Conservation (phyloP, 2,888 invertebrate genomes). For the Cantharis lateralis region DNA sequence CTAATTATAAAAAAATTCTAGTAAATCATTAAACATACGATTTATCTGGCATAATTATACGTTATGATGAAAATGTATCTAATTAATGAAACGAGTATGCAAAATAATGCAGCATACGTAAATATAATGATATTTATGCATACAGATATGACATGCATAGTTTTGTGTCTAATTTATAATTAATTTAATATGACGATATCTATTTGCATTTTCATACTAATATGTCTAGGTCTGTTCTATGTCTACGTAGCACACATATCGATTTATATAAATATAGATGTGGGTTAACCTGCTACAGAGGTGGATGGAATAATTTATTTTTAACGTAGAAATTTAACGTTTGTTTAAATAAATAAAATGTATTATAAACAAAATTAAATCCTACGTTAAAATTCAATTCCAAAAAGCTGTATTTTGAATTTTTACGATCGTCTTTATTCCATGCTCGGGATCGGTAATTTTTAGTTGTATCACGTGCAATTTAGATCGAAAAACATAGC, state of each 20-base stretch:
- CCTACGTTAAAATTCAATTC: not conserved
- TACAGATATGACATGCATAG: slow-evolving; percentile 12
- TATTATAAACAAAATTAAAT: not conserved
- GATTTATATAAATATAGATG: slow-evolving; percentile 22
- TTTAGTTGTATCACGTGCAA: slow-evolving; percentile 5
- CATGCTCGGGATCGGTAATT: not conserved
- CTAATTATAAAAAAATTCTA: not conserved
- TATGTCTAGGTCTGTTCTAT: slow-evolving; percentile 19
- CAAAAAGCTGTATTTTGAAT: not conserved
- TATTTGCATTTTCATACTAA: slow-evolving; percentile 22
- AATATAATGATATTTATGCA: slow-evolving; percentile 14
- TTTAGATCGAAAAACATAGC: slow-evolving; percentile 1
- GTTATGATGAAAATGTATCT: not conserved
- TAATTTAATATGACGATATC: slow-evolving; percentile 18
- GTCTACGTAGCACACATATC: slow-evolving; percentile 19
- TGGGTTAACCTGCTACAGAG: not conserved
- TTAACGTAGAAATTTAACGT: not conserved
- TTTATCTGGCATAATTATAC: not conserved
- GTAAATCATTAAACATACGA: not conserved
- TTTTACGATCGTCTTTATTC: not conserved
- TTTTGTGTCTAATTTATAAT: slow-evolving; percentile 19
- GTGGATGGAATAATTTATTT: not conserved
- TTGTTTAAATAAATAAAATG: not conserved
- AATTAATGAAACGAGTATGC: slow-evolving; percentile 17
- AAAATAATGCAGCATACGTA: slow-evolving; percentile 8